Base-by-base conservation (phyloP, 2,888 invertebrate species). In the Lepidonotus clava region DNA sequence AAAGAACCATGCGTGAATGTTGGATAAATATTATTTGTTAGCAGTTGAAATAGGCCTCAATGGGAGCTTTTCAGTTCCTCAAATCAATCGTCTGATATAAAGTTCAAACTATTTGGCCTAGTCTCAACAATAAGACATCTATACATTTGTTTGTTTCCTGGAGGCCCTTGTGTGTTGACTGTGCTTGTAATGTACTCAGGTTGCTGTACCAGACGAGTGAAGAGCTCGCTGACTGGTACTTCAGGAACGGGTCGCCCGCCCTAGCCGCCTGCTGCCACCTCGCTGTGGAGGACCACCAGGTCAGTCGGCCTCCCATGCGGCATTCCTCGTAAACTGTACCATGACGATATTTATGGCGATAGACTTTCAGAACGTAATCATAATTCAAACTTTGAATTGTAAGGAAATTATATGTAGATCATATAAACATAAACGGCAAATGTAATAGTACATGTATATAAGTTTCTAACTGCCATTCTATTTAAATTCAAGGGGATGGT, bases 181-280 rank as follows among this genome's bases (percentile, higher is more conserved):
- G n/a, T n/a, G n/a, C 66, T 14, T 66, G 24, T 32, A 14, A 34
- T 71, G 38, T n/a, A 34, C 71, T 18, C 88, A 93, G 93, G 56
- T 89, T 92, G 83, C 80, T 93, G n/a, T 85, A 89, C n/a, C 77
- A 90, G 53, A 89, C 92, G 0, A 90, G 90, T 28, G 86, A 90
- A 11, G 88, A 90, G 21, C 86, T 93, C 83, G 92, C 94, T 8
- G 92, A 93, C 34, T 92, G 91, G 89, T 91, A 93, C 88, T 92
- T 93, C 80, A 87, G 91, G n/a, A 90, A 92, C 87, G 94, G 95
- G 18, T 92, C 93, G n/a, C 94, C 94, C 2, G 91, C 92, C 11
- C 88, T 92, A 71, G 93, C 95, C 8, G 94, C 95, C 1, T 95
- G 95, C 90, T 94, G 94, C 90, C 92, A 93, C 83, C 89, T 95